These are phyloP conservation scores for Triplophysa tibetana DNA, from an alignment of 2,113 vertebrate genomes.

Conservation along the genomic window DNA sequence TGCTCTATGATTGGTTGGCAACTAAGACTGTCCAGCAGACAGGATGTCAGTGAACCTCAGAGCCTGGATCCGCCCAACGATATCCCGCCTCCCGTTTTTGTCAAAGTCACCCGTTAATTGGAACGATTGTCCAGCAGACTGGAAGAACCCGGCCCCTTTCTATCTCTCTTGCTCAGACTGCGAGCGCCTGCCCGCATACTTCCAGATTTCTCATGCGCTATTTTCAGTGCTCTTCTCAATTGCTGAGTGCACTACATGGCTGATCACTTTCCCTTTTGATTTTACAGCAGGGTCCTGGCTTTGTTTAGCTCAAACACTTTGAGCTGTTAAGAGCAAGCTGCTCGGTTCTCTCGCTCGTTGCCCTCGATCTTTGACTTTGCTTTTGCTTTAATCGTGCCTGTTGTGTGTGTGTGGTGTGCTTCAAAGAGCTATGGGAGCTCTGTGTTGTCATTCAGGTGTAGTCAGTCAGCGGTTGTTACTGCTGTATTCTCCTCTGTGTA, in stretches of 20 bases:
- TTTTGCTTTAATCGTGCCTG: slow-evolving; percentile 16
- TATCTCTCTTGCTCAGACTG: slow-evolving; percentile 35
- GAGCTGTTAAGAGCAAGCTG: slow-evolving; percentile 2
- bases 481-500: slow-evolving; percentile 22
- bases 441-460: slow-evolving; percentile 38
- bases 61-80: slow-evolving; percentile 53
- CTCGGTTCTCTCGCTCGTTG: background rate
- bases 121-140: slow-evolving; percentile 77
- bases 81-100: slow-evolving; percentile 60
- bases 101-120: slow-evolving; percentile 76
- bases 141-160: slow-evolving; percentile 65
- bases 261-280: slow-evolving; percentile 26
- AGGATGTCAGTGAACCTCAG: slow-evolving; percentile 75
- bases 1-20: slow-evolving; percentile 77
- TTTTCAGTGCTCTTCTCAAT: slow-evolving; percentile 29
- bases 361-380: slow-evolving; percentile 18
- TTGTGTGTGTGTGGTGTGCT: slow-evolving; percentile 23
- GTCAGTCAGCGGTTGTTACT: slow-evolving; percentile 27
- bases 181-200: slow-evolving; percentile 6
- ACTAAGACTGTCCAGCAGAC: slow-evolving; percentile 72
- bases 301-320: slow-evolving; percentile 20
- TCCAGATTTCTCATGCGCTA: slow-evolving; percentile 15
- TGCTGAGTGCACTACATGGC: slow-evolving; percentile 25
- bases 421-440: slow-evolving; percentile 34
- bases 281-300: slow-evolving; percentile 23